phyloP scores from a whole-genome alignment of 2,888 invertebrate species.

The Cryptocephalus moraei region DNA sequence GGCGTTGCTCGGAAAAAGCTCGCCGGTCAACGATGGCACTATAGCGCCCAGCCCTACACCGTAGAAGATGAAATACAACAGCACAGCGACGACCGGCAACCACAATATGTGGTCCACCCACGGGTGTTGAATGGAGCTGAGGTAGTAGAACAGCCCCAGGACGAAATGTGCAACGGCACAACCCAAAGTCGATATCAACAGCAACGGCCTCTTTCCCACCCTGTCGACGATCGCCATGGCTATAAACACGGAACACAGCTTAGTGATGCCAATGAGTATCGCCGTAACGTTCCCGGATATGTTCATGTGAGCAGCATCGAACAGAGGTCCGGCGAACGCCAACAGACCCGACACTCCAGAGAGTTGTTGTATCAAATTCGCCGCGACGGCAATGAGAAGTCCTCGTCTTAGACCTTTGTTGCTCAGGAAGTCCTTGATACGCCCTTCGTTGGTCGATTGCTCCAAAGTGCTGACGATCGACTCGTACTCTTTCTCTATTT shows the following conservation, averaged over 20 bases:
- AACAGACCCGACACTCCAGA: constrained; percentile 6
- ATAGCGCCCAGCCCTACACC: constrained; percentile 60
- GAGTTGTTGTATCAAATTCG: constrained; percentile 2
- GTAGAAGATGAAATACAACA: constrained; percentile 61
- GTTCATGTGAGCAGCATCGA: constrained; percentile 3
- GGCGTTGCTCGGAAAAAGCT: constrained; percentile 66
- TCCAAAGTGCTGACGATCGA: constrained; percentile 1
- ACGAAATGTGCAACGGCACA: constrained; percentile 50
- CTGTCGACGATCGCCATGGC: constrained; percentile 67
- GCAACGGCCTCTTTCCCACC: constrained; percentile 57
- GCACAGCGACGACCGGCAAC: constrained; percentile 58
- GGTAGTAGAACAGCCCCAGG: constrained; percentile 50
- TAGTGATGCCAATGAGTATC: constrained; percentile 26
- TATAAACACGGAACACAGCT: constrained; percentile 54
- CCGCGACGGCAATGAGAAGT: neutral
- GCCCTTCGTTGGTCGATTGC: neutral
- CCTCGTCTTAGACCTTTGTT: constrained; percentile 1
- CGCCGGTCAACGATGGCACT: constrained; percentile 71
- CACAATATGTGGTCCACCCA: constrained; percentile 41
- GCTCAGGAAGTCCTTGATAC: neutral
- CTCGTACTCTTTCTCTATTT: constrained; percentile 1
- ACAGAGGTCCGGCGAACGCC: constrained; percentile 5
- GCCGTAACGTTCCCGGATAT: constrained; percentile 6
- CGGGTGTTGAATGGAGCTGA: constrained; percentile 32
- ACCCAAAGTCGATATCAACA: constrained; percentile 55